Conservation (phyloP, 2,797 vertebrate species). For the Pangasius larnaudii region DNA sequence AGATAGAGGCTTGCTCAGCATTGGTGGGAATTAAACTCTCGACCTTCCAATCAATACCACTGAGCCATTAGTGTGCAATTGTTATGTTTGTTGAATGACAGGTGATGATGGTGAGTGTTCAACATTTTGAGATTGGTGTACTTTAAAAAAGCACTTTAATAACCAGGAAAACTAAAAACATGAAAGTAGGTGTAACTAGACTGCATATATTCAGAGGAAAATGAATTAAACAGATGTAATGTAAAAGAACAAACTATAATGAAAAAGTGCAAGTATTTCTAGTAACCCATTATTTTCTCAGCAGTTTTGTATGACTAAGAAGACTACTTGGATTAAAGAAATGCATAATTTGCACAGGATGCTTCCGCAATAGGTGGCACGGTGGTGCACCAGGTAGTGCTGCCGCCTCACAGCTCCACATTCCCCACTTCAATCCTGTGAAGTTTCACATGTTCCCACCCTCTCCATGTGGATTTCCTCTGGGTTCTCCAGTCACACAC, state of each 20-base stretch:
- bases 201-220: background rate
- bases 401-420: background rate
- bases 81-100: background rate
- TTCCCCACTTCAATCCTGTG: background rate
- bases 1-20: background rate
- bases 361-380: background rate
- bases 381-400: background rate
- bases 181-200: background rate
- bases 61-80: background rate
- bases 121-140: background rate
- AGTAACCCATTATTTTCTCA: background rate
- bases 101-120: background rate
- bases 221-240: background rate
- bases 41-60: background rate
- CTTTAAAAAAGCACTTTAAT: background rate
- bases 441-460: background rate
- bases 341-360: background rate
- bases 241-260: background rate
- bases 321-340: background rate
- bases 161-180: background rate
- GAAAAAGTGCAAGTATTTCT: background rate
- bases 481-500: background rate
- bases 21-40: background rate
- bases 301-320: background rate
- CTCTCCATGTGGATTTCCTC: background rate